Evolutionary conservation across 2,888 invertebrate genomes (phyloP), one percentile per base, ranked within the genome.

Genomic region (Salticus scenicus): DNA sequence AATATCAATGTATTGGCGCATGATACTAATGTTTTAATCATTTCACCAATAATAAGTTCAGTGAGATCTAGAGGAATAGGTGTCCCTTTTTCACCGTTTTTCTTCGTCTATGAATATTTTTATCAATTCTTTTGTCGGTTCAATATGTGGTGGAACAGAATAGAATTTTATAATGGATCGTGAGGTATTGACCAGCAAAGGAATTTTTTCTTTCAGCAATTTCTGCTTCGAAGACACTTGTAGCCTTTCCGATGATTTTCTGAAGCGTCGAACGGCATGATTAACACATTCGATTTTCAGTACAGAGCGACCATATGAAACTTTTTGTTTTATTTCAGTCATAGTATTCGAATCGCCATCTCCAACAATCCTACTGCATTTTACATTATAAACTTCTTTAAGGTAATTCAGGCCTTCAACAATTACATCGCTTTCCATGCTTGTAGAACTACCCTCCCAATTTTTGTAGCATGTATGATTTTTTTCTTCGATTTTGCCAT

Each of bases 321-420:
- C 31, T 27, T 51, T 47, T 33, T 80, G 24, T 47, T 63, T 30
- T 0, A 80, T 31, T 17, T 20, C 24, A 1, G 7, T 2, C 27
- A 80, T 80, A 0, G 27, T 51, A 24, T 80, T 73, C 0, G 80
- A 47, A 66, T 73, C 73, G 0, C 67, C 27, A 27, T 80, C 72
- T 7, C 33, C 67, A 14, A 73, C 33, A 0, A 80, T 0, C 1
- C 47, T n/a, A 1, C 67, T 80, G 28, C 73, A 80, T 0, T n/a
- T 14, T 0, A 67, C 31, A 4, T 33, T 51, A 37, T 64, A n/a
- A 17, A 67, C 7, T 5, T 0, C 1, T 67, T 80, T 14, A 0
- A 66, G 12, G 42, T 67, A 73, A 0, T 51, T 7, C 14, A 80
- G 0, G 0, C 80, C 73, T n/a, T 80, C 37, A 0, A 33, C 33